Percentiles rank a stretch among this genome's conserved stretches.
Conservation (phyloP, 2,113 vertebrate genomes). For the Cariama cristata region DNA sequence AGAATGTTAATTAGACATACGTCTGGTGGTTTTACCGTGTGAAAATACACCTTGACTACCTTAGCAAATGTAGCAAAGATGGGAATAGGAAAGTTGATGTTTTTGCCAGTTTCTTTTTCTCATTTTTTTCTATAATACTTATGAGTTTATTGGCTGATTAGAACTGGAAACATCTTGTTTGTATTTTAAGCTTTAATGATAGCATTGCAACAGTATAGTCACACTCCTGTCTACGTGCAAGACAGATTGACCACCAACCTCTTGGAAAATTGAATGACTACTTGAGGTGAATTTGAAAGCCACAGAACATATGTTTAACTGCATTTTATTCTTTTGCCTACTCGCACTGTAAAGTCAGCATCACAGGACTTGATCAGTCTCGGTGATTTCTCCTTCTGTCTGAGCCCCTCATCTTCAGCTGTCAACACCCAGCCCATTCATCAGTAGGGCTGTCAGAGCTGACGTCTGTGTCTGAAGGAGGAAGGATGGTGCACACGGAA, state of each 20-base stretch:
- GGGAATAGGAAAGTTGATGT: neutral
- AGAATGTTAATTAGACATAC: neutral
- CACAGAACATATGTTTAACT: neutral
- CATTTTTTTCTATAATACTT: neutral
- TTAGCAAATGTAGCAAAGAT: neutral
- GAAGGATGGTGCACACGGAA: neutral
- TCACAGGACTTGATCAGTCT: neutral
- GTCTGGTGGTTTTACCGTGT: neutral
- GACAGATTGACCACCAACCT: neutral
- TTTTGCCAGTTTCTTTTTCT: neutral
- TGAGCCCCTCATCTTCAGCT: constrained; percentile 46
- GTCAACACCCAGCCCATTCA: constrained; percentile 19
- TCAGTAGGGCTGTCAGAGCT: neutral
- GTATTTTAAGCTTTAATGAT: neutral
- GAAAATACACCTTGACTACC: neutral
- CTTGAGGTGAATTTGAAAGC: neutral
- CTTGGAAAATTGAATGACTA: neutral
- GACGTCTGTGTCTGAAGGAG: neutral
- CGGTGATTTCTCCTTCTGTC: constrained; percentile 21
- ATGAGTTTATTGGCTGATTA: neutral
- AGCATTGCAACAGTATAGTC: neutral
- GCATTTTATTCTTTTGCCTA: neutral
- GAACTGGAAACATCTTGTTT: neutral
- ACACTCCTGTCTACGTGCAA: neutral
- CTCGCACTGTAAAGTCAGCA: neutral